Base-by-base conservation (phyloP, 2,113 vertebrate genomes). In the Mesoclemmys tuberculata region DNA sequence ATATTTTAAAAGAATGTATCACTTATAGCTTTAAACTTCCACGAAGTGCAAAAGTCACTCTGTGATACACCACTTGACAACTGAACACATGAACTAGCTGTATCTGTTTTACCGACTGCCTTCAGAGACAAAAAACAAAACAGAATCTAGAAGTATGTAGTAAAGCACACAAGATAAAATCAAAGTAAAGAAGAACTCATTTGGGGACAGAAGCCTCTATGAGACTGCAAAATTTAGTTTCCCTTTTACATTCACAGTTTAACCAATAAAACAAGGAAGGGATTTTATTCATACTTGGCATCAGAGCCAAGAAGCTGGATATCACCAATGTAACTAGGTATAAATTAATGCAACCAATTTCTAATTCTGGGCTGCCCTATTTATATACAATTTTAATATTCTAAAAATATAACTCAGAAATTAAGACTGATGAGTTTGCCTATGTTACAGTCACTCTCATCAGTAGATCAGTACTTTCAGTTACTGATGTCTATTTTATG, bases 221-320 rank as follows among this genome's bases (percentile, higher is more conserved):
- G 83, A 75, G 21, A 58, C 55, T 92, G 31, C 82, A 81, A 71
- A 38, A 1, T 74, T 46, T 84, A 26, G 9, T 74, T 46, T 91
- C 75, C 10, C 86, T 95, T 95, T 92, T 51, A 84, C 46, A 61
- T 87, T 91, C 68, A 87, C 55, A 91, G 49, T 83, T 84, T 91
- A 29, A 94, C 14, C 6, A 68, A 11, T 38, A 75, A 93, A 24
- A 92, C 86, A 26, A 77, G 38, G 78, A 90, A 68, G 35, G 0
- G 87, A 84, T 77, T 89, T 68, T 77, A 44, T 51, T 80, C 80
- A 16, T 41, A 87, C 79, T 16, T 89, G 0, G 0, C 8, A 93
- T 83, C 6, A 93, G 24, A 85, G 88, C 12, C 74, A 46, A 27
- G 64, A 71, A 77, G 41, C 7, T 46, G 26, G 26, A 77, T 77